A percentile compares a stretch with the other conserved stretches of the same genome.
Evolutionary conservation across 2,113 vertebrate genomes (phyloP).

Genomic region (Lamprologus ornatipinnis): DNA sequence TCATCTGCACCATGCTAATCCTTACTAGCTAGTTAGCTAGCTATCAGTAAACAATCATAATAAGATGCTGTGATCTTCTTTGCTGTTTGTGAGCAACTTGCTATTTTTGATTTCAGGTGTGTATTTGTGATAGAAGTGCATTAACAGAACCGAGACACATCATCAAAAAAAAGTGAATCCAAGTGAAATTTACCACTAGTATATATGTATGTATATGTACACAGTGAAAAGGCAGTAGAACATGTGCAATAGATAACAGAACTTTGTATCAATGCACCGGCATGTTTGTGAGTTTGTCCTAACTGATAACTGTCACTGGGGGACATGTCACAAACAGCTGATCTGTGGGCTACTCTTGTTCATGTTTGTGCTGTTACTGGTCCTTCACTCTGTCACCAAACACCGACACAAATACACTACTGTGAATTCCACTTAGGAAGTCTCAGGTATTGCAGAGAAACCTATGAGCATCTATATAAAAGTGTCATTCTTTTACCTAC

Average conservation of each 20-base stretch:
- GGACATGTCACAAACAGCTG: background rate
- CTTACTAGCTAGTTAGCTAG: background rate
- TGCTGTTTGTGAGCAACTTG: background rate
- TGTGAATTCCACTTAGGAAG: background rate
- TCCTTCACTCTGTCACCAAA: background rate
- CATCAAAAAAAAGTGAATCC: background rate
- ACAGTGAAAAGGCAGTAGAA: background rate
- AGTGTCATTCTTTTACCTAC: background rate
- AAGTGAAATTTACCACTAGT: background rate
- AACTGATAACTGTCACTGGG: background rate
- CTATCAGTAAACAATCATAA: background rate
- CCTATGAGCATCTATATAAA: background rate
- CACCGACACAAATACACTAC: background rate
- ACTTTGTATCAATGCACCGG: background rate
- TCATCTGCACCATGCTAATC: background rate
- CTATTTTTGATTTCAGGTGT: background rate
- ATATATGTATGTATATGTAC: background rate
- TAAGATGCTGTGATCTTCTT: background rate
- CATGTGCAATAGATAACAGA: background rate
- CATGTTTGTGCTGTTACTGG: background rate
- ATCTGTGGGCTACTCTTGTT: background rate
- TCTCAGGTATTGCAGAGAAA: background rate
- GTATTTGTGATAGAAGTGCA: background rate
- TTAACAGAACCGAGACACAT: background rate
- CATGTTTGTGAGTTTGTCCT: background rate